These are phyloP conservation scores for Dorcus hopei DNA, from an alignment of 2,888 invertebrate species.

Conservation along the genomic window DNA sequence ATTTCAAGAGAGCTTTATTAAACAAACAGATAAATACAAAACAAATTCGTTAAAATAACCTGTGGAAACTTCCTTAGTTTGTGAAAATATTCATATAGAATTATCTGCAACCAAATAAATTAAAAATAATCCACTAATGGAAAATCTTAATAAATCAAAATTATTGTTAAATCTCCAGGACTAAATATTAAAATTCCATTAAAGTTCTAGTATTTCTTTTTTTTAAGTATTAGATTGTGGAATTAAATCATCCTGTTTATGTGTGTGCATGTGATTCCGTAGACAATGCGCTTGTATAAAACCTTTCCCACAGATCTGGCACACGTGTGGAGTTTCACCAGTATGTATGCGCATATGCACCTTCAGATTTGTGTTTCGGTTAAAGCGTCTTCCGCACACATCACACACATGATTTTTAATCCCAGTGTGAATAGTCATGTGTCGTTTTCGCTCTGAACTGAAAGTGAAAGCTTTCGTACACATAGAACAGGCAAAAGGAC, in stretches of 20 bases:
- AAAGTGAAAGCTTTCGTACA: slow-evolving; percentile 30
- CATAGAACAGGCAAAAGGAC: slow-evolving; percentile 26
- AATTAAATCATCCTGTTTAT: slow-evolving; percentile 25
- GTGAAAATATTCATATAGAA: too few species aligned
- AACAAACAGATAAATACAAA: too few species aligned
- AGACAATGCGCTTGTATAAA: slow-evolving; percentile 56
- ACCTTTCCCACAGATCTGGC: slow-evolving; percentile 55
- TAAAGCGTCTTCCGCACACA: slow-evolving; percentile 54
- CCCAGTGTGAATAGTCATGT: slow-evolving; percentile 32
- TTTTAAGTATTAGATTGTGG: neutral
- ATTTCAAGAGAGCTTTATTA: too few species aligned
- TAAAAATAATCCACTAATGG: too few species aligned
- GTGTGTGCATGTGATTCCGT: slow-evolving; percentile 52
- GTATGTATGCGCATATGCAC: slow-evolving; percentile 56
- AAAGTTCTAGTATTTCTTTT: slow-evolving; percentile 1
- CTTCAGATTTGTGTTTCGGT: slow-evolving; percentile 52
- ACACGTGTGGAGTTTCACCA: slow-evolving; percentile 53
- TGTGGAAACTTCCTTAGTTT: too few species aligned
- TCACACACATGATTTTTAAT: slow-evolving; percentile 44
- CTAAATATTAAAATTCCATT: slow-evolving; percentile 10
- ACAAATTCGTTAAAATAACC: too few species aligned
- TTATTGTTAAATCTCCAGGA: too few species aligned
- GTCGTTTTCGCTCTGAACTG: slow-evolving; percentile 29
- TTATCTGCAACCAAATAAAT: too few species aligned
- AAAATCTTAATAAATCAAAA: too few species aligned